Conservation (phyloP, 2,113 vertebrate species). For the Sylvilagus bachmani region DNA sequence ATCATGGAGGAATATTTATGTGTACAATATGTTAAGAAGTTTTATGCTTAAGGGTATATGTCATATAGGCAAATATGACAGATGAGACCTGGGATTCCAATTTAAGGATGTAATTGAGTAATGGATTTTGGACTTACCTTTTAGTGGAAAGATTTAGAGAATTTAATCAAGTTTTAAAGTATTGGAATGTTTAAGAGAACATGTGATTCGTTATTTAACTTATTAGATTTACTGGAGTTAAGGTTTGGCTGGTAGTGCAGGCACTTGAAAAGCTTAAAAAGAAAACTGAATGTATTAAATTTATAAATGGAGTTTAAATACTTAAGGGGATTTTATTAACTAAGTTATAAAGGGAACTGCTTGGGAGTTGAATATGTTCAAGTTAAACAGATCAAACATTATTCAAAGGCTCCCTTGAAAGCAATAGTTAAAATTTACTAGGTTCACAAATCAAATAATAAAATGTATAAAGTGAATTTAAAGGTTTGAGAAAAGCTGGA, state of each 20-base stretch:
- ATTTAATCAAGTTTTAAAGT: conserved; percentile 76
- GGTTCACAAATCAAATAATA: conserved; percentile 77
- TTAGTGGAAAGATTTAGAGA: conserved; percentile 68
- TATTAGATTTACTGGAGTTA: conserved; percentile 71
- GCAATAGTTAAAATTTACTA: conserved; percentile 77
- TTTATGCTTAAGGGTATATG: conserved; percentile 44
- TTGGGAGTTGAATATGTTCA: conserved; percentile 63
- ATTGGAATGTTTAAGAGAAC: conserved; percentile 55
- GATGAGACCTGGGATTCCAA: conserved; percentile 62
- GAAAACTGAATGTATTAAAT: conserved; percentile 73
- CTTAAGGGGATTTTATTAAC: conserved; percentile 77
- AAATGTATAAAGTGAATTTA: conserved; percentile 65
- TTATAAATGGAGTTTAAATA: conserved; percentile 75
- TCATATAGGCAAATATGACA: conserved; percentile 54
- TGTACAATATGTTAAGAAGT: neutral
- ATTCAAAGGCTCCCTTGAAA: conserved; percentile 75
- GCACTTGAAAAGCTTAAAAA: conserved; percentile 71
- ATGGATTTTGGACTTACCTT: conserved; percentile 71
- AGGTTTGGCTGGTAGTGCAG: conserved; percentile 46
- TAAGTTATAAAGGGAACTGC: conserved; percentile 66
- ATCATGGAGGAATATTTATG: neutral
- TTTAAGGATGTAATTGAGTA: conserved; percentile 65
- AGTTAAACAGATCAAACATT: conserved; percentile 71
- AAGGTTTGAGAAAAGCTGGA: conserved; percentile 43
- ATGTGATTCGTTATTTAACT: conserved; percentile 69